Percentiles rank a stretch among this genome's conserved stretches.
Conservation (phyloP, 2,113 vertebrate genomes). For the Serinus canaria region DNA sequence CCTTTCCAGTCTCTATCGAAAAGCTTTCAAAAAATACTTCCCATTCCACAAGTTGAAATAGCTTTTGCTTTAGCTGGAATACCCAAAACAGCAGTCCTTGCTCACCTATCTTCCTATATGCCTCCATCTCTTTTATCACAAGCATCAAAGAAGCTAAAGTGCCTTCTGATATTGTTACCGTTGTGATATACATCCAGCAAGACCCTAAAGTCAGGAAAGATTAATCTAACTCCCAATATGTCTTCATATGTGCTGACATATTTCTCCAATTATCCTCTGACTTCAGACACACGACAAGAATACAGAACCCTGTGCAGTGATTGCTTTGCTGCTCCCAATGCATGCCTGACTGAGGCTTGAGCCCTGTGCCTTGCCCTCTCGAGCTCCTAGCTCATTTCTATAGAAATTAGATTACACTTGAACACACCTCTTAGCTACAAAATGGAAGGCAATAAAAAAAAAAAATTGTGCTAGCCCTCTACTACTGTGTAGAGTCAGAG, state of each 20-base stretch:
- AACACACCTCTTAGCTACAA: neutral
- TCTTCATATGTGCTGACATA: neutral
- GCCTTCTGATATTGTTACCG: neutral
- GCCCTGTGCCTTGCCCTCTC: neutral
- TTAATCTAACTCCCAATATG: neutral
- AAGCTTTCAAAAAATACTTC: neutral
- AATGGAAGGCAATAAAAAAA: neutral
- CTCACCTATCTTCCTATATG: neutral
- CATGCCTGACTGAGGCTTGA: neutral
- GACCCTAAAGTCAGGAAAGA: neutral
- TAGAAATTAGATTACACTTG: neutral
- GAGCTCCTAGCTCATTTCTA: neutral
- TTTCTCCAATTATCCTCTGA: neutral
- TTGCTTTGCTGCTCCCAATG: neutral
- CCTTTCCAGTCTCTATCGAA: neutral
- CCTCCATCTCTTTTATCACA: neutral
- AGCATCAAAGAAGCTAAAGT: neutral
- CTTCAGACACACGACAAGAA: neutral
- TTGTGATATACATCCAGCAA: neutral
- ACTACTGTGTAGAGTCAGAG: neutral
- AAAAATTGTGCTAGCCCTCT: neutral
- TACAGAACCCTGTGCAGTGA: neutral
- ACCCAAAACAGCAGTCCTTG: neutral
- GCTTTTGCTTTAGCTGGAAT: neutral
- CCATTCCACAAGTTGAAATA: neutral